Percentiles rank a stretch among this genome's conserved stretches.
These are phyloP conservation scores for Pelochelys cantorii DNA, from an alignment of 2,797 vertebrate genomes.

Conservation along the genomic window DNA sequence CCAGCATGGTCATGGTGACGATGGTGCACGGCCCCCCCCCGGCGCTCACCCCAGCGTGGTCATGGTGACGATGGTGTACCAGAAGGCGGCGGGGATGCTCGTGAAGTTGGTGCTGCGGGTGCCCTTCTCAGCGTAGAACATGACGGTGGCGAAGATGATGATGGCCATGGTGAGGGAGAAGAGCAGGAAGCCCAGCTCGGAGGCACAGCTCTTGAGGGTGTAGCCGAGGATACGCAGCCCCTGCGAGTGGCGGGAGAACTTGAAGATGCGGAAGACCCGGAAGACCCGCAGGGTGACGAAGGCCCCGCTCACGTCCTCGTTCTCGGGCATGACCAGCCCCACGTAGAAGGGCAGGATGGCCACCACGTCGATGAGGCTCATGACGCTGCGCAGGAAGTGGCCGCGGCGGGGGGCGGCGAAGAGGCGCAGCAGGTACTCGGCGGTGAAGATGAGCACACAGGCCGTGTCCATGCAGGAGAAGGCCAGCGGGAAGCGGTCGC, in stretches of 20 bases:
- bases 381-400: constrained; percentile 94
- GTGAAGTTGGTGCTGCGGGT: constrained; percentile 93
- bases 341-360: constrained; percentile 99
- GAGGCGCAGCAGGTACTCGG: constrained; percentile 94
- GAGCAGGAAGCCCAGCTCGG: constrained; percentile 95
- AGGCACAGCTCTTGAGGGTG: constrained; percentile 95
- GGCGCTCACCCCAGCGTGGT: constrained; percentile 94
- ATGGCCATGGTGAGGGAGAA: constrained; percentile 99
- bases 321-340: constrained; percentile 95
- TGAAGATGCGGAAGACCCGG: constrained; percentile 98
- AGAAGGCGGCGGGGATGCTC: constrained; percentile 97
- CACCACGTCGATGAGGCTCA: constrained; percentile 97
- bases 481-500: constrained; percentile 92
- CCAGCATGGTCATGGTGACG: too few species aligned
- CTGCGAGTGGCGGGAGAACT: constrained; percentile 97
- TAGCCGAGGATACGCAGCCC: constrained; percentile 96
- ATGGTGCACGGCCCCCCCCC: too few species aligned
- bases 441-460: constrained; percentile 98
- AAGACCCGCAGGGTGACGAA: constrained; percentile 97
- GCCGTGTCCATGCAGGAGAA: constrained; percentile 99
- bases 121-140: constrained; percentile 98
- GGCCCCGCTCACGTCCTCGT: constrained; percentile 97
- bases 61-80: constrained; percentile 99
- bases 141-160: constrained; percentile 97
- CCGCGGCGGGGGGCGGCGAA: constrained; percentile 92